Percentiles rank a stretch among this genome's conserved stretches.
Conservation (phyloP, 2,888 invertebrate genomes). For the Drosophila eohydei region DNA sequence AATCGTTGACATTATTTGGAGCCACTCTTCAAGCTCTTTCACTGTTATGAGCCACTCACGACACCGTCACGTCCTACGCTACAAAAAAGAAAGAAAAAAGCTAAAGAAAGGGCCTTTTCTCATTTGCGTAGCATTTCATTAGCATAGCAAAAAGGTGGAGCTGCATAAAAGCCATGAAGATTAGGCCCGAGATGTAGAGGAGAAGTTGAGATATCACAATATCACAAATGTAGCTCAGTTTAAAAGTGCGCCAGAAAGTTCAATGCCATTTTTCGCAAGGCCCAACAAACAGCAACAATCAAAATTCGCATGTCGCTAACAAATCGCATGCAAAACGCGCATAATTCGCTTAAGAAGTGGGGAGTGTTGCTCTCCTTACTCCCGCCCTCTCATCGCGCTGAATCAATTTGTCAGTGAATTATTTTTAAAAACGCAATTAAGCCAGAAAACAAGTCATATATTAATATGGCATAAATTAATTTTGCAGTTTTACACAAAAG, state of each 20-base stretch:
- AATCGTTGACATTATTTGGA: slow-evolving; percentile 70
- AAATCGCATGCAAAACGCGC: slow-evolving; percentile 70
- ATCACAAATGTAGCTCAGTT: background rate
- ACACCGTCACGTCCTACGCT: slow-evolving; percentile 62
- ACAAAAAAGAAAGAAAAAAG: background rate
- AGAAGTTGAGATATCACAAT: slow-evolving; percentile 30
- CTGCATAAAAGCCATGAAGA: slow-evolving; percentile 23
- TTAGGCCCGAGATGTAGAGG: slow-evolving; percentile 21
- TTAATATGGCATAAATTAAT: slow-evolving; percentile 68
- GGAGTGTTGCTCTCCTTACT: background rate
- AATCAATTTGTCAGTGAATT: slow-evolving; percentile 66
- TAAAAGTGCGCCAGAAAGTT: slow-evolving; percentile 37
- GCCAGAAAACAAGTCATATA: slow-evolving; percentile 53
- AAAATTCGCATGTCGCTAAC: slow-evolving; percentile 58
- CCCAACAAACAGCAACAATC: slow-evolving; percentile 35
- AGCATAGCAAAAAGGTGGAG: slow-evolving; percentile 49
- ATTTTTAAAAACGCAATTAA: slow-evolving; percentile 65
- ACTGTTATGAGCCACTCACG: slow-evolving; percentile 70
- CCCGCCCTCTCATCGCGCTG: background rate
- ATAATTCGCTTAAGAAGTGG: slow-evolving; percentile 44
- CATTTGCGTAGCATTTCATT: slow-evolving; percentile 38
- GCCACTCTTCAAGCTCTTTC: slow-evolving; percentile 44
- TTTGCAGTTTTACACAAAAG: slow-evolving; percentile 61
- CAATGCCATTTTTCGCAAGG: slow-evolving; percentile 55
- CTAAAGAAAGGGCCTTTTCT: slow-evolving; percentile 11